A percentile compares a stretch with the other conserved stretches of the same genome.
Conservation (phyloP, 2,797 vertebrate species). For the Gymnopithys bicolor region DNA sequence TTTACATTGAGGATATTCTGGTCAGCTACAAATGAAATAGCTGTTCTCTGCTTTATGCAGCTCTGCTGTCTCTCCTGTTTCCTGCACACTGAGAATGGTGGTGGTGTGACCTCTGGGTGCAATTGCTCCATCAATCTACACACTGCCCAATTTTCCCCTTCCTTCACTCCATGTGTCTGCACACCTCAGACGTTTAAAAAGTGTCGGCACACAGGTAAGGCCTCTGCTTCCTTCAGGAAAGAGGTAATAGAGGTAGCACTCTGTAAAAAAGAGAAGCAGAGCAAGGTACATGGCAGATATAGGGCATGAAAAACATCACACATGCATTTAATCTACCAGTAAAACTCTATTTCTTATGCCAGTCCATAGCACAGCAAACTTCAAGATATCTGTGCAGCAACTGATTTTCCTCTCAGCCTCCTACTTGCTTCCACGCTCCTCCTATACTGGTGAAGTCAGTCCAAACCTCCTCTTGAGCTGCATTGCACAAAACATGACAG, state of each 20-base stretch:
- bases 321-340: not conserved
- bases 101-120: not conserved
- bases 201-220: not conserved
- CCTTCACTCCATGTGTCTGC: rapidly evolving
- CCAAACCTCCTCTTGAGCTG: not conserved
- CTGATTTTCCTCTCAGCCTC: not conserved
- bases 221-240: not conserved
- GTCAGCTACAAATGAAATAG: not conserved
- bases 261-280: not conserved
- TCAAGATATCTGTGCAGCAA: not conserved
- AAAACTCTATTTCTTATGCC: not conserved
- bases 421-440: not conserved
- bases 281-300: rapidly evolving
- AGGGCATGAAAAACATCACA: not conserved
- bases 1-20: not conserved
- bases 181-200: not conserved
- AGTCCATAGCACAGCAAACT: not conserved
- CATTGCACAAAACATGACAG: not conserved
- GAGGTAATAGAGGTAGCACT: not conserved
- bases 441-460: not conserved
- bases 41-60: not conserved
- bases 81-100: not conserved
- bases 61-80: not conserved
- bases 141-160: not conserved
- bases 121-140: not conserved